Conservation (phyloP, 2,113 vertebrate species). For the Emydocephalus ijimae region DNA sequence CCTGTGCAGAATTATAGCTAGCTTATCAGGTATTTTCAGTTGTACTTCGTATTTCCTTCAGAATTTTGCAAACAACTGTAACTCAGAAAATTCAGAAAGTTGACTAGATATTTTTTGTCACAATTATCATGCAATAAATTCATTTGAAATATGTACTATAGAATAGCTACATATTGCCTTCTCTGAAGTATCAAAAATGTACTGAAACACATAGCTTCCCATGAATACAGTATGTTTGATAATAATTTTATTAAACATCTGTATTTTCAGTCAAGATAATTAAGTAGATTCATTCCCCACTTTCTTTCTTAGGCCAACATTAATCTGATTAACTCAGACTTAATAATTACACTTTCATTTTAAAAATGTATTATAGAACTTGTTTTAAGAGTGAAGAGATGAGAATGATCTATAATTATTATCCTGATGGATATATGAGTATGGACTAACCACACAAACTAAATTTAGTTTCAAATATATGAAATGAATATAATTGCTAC, state of each 20-base stretch:
- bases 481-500: slow-evolving; percentile 16
- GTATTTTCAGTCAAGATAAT: neutral
- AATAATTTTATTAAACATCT: neutral
- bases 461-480: slow-evolving; percentile 20
- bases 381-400: neutral
- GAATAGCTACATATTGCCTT: neutral
- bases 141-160: neutral
- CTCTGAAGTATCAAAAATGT: neutral
- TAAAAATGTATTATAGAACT: neutral
- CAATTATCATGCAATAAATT: neutral
- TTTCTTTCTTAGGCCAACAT: slow-evolving; percentile 18
- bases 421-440: neutral
- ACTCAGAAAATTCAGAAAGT: neutral
- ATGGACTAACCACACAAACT: slow-evolving; percentile 20
- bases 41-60: neutral
- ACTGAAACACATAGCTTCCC: neutral
- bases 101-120: neutral
- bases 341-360: neutral
- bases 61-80: neutral
- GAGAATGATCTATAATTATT: neutral
- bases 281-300: neutral
- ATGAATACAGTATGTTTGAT: slow-evolving; percentile 4
- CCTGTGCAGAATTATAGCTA: neutral
- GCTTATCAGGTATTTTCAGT: neutral
- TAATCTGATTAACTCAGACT: neutral